These are phyloP conservation scores for Furcula furcula DNA, from an alignment of 2,888 invertebrate species.

Conservation along the genomic window DNA sequence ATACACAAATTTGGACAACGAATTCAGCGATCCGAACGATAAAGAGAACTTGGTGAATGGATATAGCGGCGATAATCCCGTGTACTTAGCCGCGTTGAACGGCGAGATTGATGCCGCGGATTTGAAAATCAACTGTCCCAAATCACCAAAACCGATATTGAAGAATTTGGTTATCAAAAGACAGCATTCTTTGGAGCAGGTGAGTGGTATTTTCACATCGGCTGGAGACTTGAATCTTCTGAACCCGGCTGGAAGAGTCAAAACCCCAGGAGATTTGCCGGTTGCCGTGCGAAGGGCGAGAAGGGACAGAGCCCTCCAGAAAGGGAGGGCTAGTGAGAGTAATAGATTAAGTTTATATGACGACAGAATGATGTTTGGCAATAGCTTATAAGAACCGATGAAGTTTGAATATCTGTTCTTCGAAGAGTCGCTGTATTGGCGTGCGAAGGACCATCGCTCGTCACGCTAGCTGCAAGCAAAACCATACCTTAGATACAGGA, in stretches of 20 bases:
- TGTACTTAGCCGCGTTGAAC: conserved; percentile 67
- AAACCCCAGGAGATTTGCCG: conserved; percentile 91
- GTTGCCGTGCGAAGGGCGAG: conserved; percentile 88
- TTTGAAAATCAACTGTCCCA: conserved; percentile 44
- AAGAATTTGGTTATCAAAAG: conserved; percentile 69
- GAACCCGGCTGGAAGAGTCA: conserved; percentile 89
- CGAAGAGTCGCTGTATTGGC: too few species aligned
- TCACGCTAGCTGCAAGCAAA: too few species aligned
- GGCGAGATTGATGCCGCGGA: conserved; percentile 59
- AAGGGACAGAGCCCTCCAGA: conserved; percentile 81
- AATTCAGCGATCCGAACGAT: conserved; percentile 71
- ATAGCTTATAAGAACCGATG: conserved; percentile 74
- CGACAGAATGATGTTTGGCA: conserved; percentile 92
- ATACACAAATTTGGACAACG: conserved; percentile 73
- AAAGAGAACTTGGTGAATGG: conserved; percentile 65
- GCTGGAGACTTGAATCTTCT: conserved; percentile 85
- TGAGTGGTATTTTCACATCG: conserved; percentile 87
- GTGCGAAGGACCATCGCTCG: too few species aligned
- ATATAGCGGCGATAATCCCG: conserved; percentile 68
- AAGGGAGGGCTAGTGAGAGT: conserved; percentile 70
- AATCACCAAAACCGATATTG: conserved; percentile 53
- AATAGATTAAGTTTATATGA: conserved; percentile 93
- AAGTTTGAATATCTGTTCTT: too few species aligned
- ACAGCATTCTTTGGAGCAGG: conserved; percentile 88
- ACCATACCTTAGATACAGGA: too few species aligned